A percentile compares a stretch with the other conserved stretches of the same genome.
Evolutionary conservation across 2,797 vertebrate species (phyloP).

Genomic region (Loris lydekkerianus): DNA sequence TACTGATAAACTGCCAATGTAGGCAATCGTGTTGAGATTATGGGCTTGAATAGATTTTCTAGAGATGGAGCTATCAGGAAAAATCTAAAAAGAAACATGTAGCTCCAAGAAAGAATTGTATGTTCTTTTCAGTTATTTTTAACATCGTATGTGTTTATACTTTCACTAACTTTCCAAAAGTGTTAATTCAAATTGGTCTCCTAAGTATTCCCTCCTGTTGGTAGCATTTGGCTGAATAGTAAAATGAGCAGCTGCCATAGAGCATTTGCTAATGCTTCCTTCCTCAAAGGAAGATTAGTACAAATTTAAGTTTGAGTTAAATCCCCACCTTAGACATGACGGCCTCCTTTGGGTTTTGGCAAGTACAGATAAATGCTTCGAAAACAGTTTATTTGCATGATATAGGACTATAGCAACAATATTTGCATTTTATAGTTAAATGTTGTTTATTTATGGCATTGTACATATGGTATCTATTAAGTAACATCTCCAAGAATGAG

Average conservation of each 20-base stretch:
- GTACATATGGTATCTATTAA: slow-evolving; percentile 68
- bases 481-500: not conserved
- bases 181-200: slow-evolving; percentile 74
- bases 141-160: slow-evolving; percentile 54
- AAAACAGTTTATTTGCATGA: slow-evolving; percentile 64
- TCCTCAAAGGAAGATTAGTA: slow-evolving; percentile 59
- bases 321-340: slow-evolving; percentile 9
- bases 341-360: not conserved
- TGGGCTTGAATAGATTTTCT: not conserved
- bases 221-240: slow-evolving; percentile 38
- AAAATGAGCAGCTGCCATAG: slow-evolving; percentile 48
- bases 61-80: not conserved
- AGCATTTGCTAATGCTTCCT: slow-evolving; percentile 56
- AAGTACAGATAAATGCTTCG: slow-evolving; percentile 59
- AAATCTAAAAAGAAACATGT: not conserved
- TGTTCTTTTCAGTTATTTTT: not conserved
- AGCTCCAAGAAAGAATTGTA: not conserved
- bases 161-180: slow-evolving; percentile 59
- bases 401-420: not conserved
- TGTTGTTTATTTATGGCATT: slow-evolving; percentile 64
- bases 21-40: not conserved
- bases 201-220: slow-evolving; percentile 73
- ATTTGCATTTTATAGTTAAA: slow-evolving; percentile 55
- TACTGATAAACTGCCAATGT: not conserved
- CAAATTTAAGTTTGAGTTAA: slow-evolving; percentile 66